Percentiles rank a stretch among this genome's conserved stretches.
phyloP scores from a whole-genome alignment of 2,888 invertebrate species.

The Tortrix viridana region DNA sequence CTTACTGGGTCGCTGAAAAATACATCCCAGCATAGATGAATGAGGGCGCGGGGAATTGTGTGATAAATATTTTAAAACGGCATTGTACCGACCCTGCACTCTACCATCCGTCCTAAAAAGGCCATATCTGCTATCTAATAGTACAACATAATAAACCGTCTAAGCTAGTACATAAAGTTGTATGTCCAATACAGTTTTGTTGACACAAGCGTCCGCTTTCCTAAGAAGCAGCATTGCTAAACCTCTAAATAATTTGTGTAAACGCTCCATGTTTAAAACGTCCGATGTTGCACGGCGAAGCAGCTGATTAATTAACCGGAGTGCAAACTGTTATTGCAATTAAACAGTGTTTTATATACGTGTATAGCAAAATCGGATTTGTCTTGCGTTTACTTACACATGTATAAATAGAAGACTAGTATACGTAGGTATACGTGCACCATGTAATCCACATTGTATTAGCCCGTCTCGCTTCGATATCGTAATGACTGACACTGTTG shows the following conservation, averaged over 20 bases:
- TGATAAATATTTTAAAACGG: slow-evolving; percentile 33
- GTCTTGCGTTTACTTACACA: too few relatives aligned
- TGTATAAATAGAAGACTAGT: too few relatives aligned
- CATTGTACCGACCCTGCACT: slow-evolving; percentile 22
- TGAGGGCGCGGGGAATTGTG: slow-evolving; percentile 29
- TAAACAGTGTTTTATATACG: too few relatives aligned
- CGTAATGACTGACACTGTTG: too few relatives aligned
- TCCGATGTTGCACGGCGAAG: background rate
- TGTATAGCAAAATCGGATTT: too few relatives aligned
- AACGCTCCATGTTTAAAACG: slow-evolving; percentile 19
- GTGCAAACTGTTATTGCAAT: slow-evolving; percentile 1
- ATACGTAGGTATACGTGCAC: too few relatives aligned
- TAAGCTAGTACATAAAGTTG: background rate
- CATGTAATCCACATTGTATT: too few relatives aligned
- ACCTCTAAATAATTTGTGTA: slow-evolving; percentile 24
- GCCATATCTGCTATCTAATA: too few relatives aligned
- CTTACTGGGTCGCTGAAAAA: slow-evolving; percentile 36
- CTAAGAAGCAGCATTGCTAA: background rate
- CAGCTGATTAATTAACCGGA: slow-evolving; percentile 5
- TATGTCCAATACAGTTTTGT: too few relatives aligned
- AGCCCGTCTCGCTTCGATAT: too few relatives aligned
- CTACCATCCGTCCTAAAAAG: background rate
- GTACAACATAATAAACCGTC: too few relatives aligned
- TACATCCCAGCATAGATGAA: slow-evolving; percentile 37
- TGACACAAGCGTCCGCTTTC: too few relatives aligned